Evolutionary conservation across 2,797 vertebrate species (phyloP).

Genomic region (Darevskia mixta): DNA sequence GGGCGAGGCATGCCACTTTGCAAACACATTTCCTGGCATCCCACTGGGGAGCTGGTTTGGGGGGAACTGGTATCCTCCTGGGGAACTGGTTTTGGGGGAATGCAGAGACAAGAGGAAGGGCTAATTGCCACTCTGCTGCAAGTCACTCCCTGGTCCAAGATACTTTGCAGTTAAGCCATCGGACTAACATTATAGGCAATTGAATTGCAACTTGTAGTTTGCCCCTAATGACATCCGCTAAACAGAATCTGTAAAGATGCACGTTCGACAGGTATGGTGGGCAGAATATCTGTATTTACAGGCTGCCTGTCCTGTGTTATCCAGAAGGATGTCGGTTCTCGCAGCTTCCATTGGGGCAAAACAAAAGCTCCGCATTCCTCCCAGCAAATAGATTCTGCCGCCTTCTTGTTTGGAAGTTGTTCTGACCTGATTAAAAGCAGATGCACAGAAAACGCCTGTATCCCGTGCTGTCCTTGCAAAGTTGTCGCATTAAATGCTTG

Average conservation of each 20-base stretch:
- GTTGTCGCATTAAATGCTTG: not conserved
- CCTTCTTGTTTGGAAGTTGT: slow-evolving; percentile 38
- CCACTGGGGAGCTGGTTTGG: no score
- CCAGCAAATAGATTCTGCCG: not conserved
- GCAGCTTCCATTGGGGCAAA: not conserved
- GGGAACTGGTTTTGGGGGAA: not conserved
- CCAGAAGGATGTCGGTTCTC: not conserved
- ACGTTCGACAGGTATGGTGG: not conserved
- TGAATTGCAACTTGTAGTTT: not conserved
- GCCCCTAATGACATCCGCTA: not conserved
- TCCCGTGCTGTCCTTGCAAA: slow-evolving; percentile 43
- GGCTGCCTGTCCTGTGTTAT: not conserved
- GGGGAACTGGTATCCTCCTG: no score
- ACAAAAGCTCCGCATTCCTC: not conserved
- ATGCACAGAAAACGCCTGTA: slow-evolving; percentile 41
- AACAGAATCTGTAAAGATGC: not conserved
- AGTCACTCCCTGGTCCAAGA: not conserved
- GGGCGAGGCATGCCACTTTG: not conserved
- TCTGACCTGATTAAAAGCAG: slow-evolving; percentile 50
- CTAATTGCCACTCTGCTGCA: not conserved
- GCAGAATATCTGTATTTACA: not conserved
- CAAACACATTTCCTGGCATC: not conserved
- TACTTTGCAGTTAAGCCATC: not conserved
- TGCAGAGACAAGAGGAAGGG: not conserved
- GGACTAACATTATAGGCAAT: not conserved